Conservation (phyloP, 1,140 invertebrate species). For the Zophobas morio region DNA sequence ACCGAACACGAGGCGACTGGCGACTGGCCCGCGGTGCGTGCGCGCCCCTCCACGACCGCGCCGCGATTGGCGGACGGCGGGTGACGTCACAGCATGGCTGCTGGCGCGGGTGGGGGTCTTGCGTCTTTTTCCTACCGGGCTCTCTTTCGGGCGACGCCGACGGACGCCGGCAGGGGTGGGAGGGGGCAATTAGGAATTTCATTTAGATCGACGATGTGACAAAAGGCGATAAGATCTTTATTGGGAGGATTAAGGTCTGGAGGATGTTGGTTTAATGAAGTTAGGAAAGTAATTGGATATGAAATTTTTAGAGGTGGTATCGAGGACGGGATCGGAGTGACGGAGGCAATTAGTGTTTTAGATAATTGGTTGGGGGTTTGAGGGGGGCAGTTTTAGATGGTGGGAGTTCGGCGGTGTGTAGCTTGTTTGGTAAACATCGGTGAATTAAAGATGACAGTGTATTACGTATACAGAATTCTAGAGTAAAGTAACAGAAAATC, state of each 20-base stretch:
- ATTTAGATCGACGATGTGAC: conserved; percentile 2
- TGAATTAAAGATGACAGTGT: no score
- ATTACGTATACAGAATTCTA: no score
- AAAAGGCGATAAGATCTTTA: not conserved
- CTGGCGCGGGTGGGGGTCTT: conserved; percentile 29
- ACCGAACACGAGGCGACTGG: conserved; percentile 52
- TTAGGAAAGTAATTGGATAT: not conserved
- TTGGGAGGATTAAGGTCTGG: not conserved
- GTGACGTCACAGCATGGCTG: conserved; percentile 60
- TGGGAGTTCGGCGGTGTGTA: no score
- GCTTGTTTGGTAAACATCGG: no score
- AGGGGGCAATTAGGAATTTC: not conserved
- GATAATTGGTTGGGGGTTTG: no score
- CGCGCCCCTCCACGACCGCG: conserved; percentile 38
- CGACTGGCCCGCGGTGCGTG: conserved; percentile 36
- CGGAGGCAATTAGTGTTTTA: no score
- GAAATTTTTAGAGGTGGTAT: not conserved
- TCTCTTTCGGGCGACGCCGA: conserved; percentile 6
- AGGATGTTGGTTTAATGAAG: not conserved
- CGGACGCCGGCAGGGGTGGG: not conserved
- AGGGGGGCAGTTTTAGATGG: no score
- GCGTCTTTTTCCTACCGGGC: not conserved
- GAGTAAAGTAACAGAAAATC: no score
- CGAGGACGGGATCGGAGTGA: no score
- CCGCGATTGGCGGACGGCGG: conserved; percentile 49